Evolutionary conservation across 1,140 invertebrate species (phyloP).

Genomic region (Scaptomyza graminum): DNA sequence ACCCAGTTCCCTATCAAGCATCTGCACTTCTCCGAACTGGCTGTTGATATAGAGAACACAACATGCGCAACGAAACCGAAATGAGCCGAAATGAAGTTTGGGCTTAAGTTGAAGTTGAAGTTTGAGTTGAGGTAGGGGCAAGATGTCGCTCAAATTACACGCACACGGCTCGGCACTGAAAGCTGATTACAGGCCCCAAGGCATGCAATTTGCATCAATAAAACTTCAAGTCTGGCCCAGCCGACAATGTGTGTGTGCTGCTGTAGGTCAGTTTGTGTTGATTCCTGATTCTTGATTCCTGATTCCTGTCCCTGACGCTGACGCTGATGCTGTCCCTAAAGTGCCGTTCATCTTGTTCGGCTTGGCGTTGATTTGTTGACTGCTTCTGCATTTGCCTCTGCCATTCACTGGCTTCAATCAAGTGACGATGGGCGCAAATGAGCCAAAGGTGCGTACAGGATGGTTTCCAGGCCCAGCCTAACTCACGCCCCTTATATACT

Average conservation of each 20-base stretch:
- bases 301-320: constrained; percentile 17
- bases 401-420: constrained; percentile 57
- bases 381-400: constrained; percentile 71
- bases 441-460: constrained; percentile 44
- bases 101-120: not conserved
- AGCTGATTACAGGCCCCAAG: constrained; percentile 72
- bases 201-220: constrained; percentile 81
- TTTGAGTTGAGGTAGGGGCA: constrained; percentile 23
- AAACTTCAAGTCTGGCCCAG: constrained; percentile 44
- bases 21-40: constrained; percentile 15
- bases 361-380: constrained; percentile 76
- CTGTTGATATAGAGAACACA: constrained; percentile 13
- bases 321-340: constrained; percentile 13
- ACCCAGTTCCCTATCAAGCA: constrained; percentile 67
- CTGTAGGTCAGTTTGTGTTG: constrained; percentile 76
- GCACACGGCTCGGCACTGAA: constrained; percentile 55
- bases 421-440: constrained; percentile 74
- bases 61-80: constrained; percentile 14
- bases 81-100: not conserved
- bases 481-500: constrained; percentile 57
- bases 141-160: constrained; percentile 81
- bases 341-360: constrained; percentile 53
- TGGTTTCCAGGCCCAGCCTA: constrained; percentile 47
- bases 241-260: constrained; percentile 45
- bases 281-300: not conserved